Evolutionary conservation across 2,113 vertebrate genomes (phyloP).

Genomic region (Lepisosteus osseus): DNA sequence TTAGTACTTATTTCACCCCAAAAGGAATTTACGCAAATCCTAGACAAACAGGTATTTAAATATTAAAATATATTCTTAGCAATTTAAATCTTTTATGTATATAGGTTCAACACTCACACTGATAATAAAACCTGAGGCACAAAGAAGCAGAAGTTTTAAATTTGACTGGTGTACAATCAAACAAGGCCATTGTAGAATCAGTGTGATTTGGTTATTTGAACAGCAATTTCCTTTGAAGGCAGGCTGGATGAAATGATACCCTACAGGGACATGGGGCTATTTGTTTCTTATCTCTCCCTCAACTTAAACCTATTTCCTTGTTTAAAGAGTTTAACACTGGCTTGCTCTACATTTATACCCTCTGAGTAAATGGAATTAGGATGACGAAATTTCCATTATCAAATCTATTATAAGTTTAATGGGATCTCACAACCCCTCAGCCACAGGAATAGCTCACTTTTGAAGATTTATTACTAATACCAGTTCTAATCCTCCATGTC

Average conservation of each 20-base stretch:
- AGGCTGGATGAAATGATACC: background rate
- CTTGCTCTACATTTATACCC: slow-evolving; percentile 18
- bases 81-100: too few species aligned
- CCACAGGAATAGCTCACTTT: slow-evolving; percentile 19
- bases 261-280: slow-evolving; percentile 15
- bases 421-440: slow-evolving; percentile 20
- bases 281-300: slow-evolving; percentile 28
- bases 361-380: slow-evolving; percentile 31
- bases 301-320: slow-evolving; percentile 27
- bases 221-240: slow-evolving; percentile 16
- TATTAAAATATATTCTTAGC: too few species aligned
- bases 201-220: slow-evolving; percentile 10
- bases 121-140: too few species aligned
- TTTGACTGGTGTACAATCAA: slow-evolving; percentile 4
- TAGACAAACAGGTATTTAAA: too few species aligned
- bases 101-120: too few species aligned
- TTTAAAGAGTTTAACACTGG: slow-evolving; percentile 24
- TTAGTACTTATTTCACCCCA: too few species aligned
- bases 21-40: too few species aligned
- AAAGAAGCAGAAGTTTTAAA: background rate
- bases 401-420: slow-evolving; percentile 34
- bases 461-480: slow-evolving; percentile 12
- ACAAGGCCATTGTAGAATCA: background rate
- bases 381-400: slow-evolving; percentile 30
- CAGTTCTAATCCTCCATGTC: background rate